phyloP scores from a whole-genome alignment of 2,113 vertebrate genomes.

The Phodopus roborovskii region DNA sequence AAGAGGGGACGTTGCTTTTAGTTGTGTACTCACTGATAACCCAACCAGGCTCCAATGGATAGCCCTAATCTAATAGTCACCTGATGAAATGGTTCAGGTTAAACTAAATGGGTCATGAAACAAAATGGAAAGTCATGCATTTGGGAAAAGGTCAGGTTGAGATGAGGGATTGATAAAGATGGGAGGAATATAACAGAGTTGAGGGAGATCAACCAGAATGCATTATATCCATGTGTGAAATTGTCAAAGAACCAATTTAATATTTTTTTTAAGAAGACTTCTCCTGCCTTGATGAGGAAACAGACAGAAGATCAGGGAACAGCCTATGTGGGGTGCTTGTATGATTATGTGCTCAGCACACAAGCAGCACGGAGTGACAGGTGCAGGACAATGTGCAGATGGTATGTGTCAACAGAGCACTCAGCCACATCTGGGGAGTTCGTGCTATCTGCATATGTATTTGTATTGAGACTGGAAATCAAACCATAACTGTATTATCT shows the following conservation, averaged over 20 bases:
- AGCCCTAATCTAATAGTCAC: neutral
- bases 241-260: neutral
- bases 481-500: neutral
- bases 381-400: neutral
- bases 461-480: neutral
- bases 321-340: neutral
- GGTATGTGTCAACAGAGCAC: neutral
- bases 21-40: too few relatives aligned
- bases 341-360: rapidly evolving
- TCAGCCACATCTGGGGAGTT: too few relatives aligned
- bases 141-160: neutral
- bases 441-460: neutral
- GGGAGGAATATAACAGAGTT: neutral
- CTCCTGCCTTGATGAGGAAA: neutral
- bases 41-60: neutral
- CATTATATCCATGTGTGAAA: neutral
- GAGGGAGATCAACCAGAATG: neutral
- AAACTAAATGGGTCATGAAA: neutral
- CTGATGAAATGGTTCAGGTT: neutral
- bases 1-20: neutral
- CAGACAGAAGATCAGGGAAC: neutral
- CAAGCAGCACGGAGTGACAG: rapidly evolving
- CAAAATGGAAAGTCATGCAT: neutral
- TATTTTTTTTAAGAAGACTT: neutral
- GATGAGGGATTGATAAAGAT: too few relatives aligned